phyloP scores from a whole-genome alignment of 2,888 invertebrate genomes.

The Melanotus villosus region DNA sequence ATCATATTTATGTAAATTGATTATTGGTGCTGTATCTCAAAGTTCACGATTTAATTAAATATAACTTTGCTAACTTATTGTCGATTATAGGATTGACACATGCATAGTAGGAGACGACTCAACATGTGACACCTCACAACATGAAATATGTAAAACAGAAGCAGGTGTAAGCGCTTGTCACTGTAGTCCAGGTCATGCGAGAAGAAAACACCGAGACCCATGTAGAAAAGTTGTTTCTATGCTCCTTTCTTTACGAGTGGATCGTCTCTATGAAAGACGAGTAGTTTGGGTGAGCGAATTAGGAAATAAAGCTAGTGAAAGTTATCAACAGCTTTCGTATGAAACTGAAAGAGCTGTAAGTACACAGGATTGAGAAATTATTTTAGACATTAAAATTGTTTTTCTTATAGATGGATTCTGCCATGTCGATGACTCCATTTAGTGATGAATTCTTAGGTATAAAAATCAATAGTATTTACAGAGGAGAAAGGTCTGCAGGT shows the following conservation, averaged over 20 bases:
- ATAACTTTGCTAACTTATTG: too few relatives aligned
- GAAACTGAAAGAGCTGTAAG: conserved; percentile 91
- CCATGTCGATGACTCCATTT: conserved; percentile 93
- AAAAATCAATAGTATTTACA: conserved; percentile 84
- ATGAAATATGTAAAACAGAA: conserved; percentile 90
- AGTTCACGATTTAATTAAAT: too few relatives aligned
- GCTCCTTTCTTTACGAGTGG: conserved; percentile 84
- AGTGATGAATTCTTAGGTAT: conserved; percentile 89
- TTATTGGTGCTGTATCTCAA: too few relatives aligned
- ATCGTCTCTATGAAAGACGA: conserved; percentile 84
- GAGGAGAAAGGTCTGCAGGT: conserved; percentile 77
- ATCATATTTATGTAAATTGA: too few relatives aligned
- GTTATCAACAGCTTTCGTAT: conserved; percentile 85
- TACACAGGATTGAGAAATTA: too few relatives aligned
- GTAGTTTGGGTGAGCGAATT: conserved; percentile 85
- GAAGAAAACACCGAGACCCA: conserved; percentile 81
- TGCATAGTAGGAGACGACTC: conserved; percentile 95
- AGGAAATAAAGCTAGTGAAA: conserved; percentile 82
- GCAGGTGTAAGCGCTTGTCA: conserved; percentile 91
- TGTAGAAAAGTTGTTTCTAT: conserved; percentile 86
- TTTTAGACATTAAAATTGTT: too few relatives aligned
- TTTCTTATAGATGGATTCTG: conserved; percentile 84
- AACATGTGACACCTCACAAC: conserved; percentile 90
- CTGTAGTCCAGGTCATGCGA: conserved; percentile 84
- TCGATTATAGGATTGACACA: too few relatives aligned